A percentile compares a stretch with the other conserved stretches of the same genome.
Conservation (phyloP, 37 sponge, comb jelly and placozoan species). For the Spongia lamella region DNA sequence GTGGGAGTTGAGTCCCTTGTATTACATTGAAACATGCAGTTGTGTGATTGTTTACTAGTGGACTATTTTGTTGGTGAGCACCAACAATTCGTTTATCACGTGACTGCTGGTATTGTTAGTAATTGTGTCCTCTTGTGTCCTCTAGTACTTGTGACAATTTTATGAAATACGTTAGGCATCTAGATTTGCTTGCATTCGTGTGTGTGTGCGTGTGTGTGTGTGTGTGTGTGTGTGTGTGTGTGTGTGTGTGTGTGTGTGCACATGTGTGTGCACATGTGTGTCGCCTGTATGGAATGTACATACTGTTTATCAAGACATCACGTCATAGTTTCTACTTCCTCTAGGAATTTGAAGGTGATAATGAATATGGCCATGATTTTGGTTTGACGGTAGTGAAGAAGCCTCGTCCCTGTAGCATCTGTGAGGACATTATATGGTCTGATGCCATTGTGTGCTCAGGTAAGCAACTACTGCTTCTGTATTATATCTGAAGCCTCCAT, state of each 20-base stretch:
- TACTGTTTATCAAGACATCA: not conserved
- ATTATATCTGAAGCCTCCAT: too few species aligned
- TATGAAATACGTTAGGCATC: too few species aligned
- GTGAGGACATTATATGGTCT: slow-evolving; percentile 72
- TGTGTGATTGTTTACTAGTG: too few species aligned
- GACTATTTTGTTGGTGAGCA: too few species aligned
- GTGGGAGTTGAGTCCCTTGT: too few species aligned
- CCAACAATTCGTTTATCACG: too few species aligned
- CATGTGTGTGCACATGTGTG: not conserved
- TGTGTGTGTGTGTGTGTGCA: not conserved
- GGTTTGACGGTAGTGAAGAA: slow-evolving; percentile 8
- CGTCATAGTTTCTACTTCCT: not conserved
- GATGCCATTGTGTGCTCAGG: slow-evolving; percentile 49
- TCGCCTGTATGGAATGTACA: not conserved
- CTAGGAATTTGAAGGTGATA: not conserved
- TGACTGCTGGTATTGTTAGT: too few species aligned
- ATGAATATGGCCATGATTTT: slow-evolving; percentile 51
- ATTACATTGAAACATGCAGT: too few species aligned
- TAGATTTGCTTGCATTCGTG: not conserved
- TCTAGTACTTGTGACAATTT: too few species aligned
- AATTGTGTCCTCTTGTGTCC: too few species aligned
- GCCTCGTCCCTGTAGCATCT: slow-evolving; percentile 54
- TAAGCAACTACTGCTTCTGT: slow-evolving; percentile 6
- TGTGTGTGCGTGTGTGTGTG: slow-evolving; percentile 34
- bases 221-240: slow-evolving; percentile 22